Conservation (phyloP, 2,888 invertebrate genomes). For the Mimumesa dahlbomi region DNA sequence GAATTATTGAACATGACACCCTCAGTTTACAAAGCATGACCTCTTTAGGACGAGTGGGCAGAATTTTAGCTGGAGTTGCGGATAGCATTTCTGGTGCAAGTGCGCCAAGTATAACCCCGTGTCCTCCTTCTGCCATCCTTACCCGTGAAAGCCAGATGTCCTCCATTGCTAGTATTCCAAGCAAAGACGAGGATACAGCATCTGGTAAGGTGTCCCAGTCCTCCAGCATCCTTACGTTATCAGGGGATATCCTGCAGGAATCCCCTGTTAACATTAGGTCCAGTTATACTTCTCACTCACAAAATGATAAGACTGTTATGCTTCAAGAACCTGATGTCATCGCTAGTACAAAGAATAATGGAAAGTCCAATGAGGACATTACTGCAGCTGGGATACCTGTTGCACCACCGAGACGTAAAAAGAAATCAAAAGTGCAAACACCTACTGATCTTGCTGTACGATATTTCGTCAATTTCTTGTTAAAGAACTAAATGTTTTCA, state of each 20-base stretch:
- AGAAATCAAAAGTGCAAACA: constrained; percentile 83
- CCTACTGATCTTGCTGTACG: constrained; percentile 78
- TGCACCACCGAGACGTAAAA: constrained; percentile 91
- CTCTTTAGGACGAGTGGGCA: constrained; percentile 91
- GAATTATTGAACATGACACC: constrained; percentile 93
- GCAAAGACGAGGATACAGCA: constrained; percentile 76
- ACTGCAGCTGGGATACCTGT: constrained; percentile 81
- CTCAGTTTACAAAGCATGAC: constrained; percentile 94
- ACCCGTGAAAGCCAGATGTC: constrained; percentile 74
- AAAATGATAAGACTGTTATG: constrained; percentile 71
- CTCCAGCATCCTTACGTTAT: constrained; percentile 76
- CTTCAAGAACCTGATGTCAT: constrained; percentile 95
- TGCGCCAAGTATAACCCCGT: constrained; percentile 66
- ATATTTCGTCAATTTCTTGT: constrained; percentile 24
- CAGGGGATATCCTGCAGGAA: constrained; percentile 75
- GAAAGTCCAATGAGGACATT: constrained; percentile 73
- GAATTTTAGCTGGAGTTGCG: constrained; percentile 87
- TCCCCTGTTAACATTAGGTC: constrained; percentile 69
- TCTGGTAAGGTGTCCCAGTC: constrained; percentile 77
- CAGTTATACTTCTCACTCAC: constrained; percentile 67
- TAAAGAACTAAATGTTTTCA: background rate
- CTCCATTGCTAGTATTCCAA: constrained; percentile 73
- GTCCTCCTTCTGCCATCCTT: constrained; percentile 62
- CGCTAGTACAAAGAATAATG: constrained; percentile 89
- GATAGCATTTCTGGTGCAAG: constrained; percentile 73